These are phyloP conservation scores for Planiliza haematocheilus DNA, from an alignment of 2,113 vertebrate species.

Conservation along the genomic window DNA sequence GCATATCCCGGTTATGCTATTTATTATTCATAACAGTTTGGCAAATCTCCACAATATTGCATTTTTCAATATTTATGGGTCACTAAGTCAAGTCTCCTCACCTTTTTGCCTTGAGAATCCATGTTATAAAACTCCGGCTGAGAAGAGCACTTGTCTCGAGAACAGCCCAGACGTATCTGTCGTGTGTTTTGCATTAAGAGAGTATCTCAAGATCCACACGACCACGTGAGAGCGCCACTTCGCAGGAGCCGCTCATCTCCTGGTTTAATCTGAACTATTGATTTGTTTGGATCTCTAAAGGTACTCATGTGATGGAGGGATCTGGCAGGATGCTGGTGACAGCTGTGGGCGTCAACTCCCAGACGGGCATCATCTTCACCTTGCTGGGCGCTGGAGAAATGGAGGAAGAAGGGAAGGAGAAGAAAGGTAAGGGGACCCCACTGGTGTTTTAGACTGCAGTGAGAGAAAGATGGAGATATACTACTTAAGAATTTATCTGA, in stretches of 20 bases:
- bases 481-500: too few species aligned
- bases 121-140: too few species aligned
- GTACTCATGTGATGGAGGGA: constrained; percentile 87
- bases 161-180: too few species aligned
- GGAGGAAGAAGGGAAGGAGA: constrained; percentile 84
- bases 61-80: constrained; percentile 7
- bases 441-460: neutral
- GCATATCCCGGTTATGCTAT: neutral
- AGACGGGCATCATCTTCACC: constrained; percentile 86
- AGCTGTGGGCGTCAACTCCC: constrained; percentile 85
- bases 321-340: constrained; percentile 86
- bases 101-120: too few species aligned
- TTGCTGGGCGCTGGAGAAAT: constrained; percentile 83
- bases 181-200: too few species aligned
- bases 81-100: neutral
- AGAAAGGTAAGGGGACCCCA: constrained; percentile 79
- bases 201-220: too few species aligned
- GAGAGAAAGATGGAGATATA: neutral
- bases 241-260: too few species aligned
- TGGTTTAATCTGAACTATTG: neutral
- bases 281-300: constrained; percentile 59
- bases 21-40: constrained; percentile 25
- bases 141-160: too few species aligned
- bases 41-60: neutral
- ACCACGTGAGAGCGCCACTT: too few species aligned